Base-by-base conservation (phyloP, 2,888 invertebrate species). In the Reticulitermes lucifugus region DNA sequence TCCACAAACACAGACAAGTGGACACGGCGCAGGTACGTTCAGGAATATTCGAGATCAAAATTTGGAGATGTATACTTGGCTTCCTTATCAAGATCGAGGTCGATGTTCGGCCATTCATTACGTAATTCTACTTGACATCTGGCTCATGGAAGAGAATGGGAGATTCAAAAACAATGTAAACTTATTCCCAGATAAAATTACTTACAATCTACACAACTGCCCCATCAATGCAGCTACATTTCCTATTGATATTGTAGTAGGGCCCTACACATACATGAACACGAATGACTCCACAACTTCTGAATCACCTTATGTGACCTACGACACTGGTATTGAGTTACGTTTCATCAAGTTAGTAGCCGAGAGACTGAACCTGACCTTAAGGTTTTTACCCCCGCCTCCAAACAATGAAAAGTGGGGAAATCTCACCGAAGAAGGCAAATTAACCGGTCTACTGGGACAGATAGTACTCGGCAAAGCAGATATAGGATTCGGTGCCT, bases 351-450 rank as follows among this genome's bases (percentile, higher is more conserved):
- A 46, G 41, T 46, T 46, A 10, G 70, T 65, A 9, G 70, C 70
- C 22, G 29, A 81, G 5, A 43, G n/a, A 43, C 21, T 81, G 14
- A 81, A 81, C 43, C n/a, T 70, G 6, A 81, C 81, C 4, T 43
- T 81, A 65, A 22, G 65, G 41, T 81, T 81, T 43, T 70, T 35
- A 10, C 81, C 70, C 1, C 81, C 81, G 22, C 81, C 81, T 6
- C 18, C 81, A 5, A 81, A 81, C 4, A 60, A 81, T 25, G 81
- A 81, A 46, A 41, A 70, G 18, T 81, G 81, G 81, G 81, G 81
- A n/a, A 70, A 25, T 22, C 18, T 81, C 22, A 5, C 60, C 10
- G 70, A 70, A 7, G 41, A 81, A n/a, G 70, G 65, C 1, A 65
- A 10, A 4, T 43, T 81, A n/a, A 81, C 81, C 21, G 81, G 81